Evolutionary conservation across 2,888 invertebrate species (phyloP), one percentile per base, ranked within the genome.

Genomic region (Drosophila neoperkinsi): DNA sequence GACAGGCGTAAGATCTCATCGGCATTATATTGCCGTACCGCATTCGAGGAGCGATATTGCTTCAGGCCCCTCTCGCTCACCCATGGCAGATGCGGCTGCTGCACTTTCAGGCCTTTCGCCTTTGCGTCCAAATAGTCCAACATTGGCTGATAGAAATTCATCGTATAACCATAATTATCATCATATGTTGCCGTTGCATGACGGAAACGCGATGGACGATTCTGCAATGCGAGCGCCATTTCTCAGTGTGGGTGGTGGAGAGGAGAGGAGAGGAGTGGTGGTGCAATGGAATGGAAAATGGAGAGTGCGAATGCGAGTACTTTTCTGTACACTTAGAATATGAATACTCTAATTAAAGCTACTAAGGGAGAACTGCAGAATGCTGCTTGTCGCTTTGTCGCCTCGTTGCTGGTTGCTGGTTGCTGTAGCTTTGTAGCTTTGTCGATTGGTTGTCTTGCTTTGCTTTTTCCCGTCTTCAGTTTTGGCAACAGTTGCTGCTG

Each of bases 111-210:
- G 70, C 90, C 90, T 74, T 92, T 91, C 69, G 95, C 95, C 94
- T 96, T 96, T 52, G 95, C 95, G 91, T 96, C 96, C 84, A 97
- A 95, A 91, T 96, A 97, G 93, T 97, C 97, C 90, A 97, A 95
- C 97, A 97, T 97, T 57, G 97, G 97, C 93, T 97, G 96, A 93
- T 97, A 97, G 93, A 95, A 97, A 94, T 97, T 96, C 90, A 97
- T 96, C 60, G 96, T 97, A 93, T 96, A 96, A 81, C 96, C 96
- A 94, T 97, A 97, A 94, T 97, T 97, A 93, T 96, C 96, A 91
- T 96, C 96, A 94, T 97, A 97, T 69, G 96, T 95, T 65, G 95
- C 95, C 67, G 95, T 84, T 71, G 83, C 81, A 70, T 88, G 92
- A 66, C 92, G 92, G 58, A 91, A 87, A 67, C 92, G 92, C 58